Evolutionary conservation across 2,797 vertebrate species (phyloP).

Genomic region (Nannoperca australis): DNA sequence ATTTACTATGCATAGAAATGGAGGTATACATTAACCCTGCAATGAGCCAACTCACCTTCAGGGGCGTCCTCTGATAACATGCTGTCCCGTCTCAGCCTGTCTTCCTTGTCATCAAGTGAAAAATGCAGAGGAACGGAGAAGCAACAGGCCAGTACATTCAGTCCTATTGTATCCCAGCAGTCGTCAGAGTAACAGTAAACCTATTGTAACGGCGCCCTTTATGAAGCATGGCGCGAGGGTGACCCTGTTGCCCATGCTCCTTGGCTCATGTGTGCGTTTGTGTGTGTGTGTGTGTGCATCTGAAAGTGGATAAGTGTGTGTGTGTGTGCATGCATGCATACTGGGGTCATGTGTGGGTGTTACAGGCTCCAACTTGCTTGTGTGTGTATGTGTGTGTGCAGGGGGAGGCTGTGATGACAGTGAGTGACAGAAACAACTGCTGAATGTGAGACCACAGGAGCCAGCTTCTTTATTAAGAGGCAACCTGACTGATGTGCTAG

Average conservation of each 20-base stretch:
- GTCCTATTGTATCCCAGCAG: conserved; percentile 65
- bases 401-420: conserved; percentile 66
- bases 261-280: conserved; percentile 61
- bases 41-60: conserved; percentile 82
- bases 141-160: conserved; percentile 67
- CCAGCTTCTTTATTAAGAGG: conserved; percentile 80
- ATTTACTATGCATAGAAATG: conserved; percentile 29
- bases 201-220: conserved; percentile 84
- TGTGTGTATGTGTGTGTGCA: conserved; percentile 26
- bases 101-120: conserved; percentile 75
- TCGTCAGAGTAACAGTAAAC: conserved; percentile 84
- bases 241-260: conserved; percentile 80
- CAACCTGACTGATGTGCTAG: conserved; percentile 89
- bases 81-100: conserved; percentile 80
- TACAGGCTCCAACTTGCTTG: conserved; percentile 64
- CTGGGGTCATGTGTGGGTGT: conserved; percentile 74
- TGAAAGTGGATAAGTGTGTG: conserved; percentile 58
- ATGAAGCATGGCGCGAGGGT: conserved; percentile 83
- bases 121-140: conserved; percentile 61
- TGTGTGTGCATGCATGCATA: conserved; percentile 51
- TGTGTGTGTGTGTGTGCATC: conserved; percentile 47
- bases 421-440: conserved; percentile 93
- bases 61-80: conserved; percentile 85
- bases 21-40: conserved; percentile 41
- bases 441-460: conserved; percentile 76